phyloP scores from a whole-genome alignment of 2,113 vertebrate genomes.

The Tursiops truncatus region DNA sequence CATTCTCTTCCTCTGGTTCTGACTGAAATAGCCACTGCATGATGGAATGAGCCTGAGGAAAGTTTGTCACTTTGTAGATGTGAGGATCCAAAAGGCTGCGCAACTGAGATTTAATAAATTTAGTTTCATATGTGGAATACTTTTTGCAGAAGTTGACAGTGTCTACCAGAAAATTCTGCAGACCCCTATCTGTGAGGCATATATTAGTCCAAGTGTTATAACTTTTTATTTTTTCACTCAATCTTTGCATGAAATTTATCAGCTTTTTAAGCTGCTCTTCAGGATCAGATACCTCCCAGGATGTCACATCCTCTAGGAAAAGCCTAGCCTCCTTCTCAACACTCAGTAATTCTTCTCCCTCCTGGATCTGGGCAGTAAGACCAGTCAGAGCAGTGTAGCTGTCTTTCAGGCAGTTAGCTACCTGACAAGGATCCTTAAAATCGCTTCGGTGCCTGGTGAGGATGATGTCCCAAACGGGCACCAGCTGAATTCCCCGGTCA shows the following conservation, averaged over 20 bases:
- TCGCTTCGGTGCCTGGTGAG: conserved; percentile 62
- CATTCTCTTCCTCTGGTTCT: neutral
- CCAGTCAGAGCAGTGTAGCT: conserved; percentile 18
- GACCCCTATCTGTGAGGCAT: conserved; percentile 71
- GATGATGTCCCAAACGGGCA: conserved; percentile 82
- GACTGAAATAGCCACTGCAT: conserved; percentile 73
- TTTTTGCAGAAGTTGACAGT: conserved; percentile 32
- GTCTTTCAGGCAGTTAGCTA: conserved; percentile 60
- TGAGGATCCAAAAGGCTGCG: conserved; percentile 73
- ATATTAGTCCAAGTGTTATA: conserved; percentile 68
- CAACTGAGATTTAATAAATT: conserved; percentile 68
- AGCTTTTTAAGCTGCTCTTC: conserved; percentile 52
- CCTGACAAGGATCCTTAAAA: conserved; percentile 47
- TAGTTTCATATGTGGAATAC: neutral
- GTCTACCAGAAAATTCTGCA: conserved; percentile 78
- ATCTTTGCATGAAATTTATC: conserved; percentile 62
- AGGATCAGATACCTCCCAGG: conserved; percentile 52
- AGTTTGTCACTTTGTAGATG: conserved; percentile 69
- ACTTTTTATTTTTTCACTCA: conserved; percentile 48
- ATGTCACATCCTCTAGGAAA: conserved; percentile 59
- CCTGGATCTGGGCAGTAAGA: rapidly evolving
- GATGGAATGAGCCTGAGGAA: conserved; percentile 66
- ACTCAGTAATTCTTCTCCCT: conserved; percentile 56
- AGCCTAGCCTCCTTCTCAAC: conserved; percentile 36
- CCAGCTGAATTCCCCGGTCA: conserved; percentile 72